Evolutionary conservation across 2,113 vertebrate genomes (phyloP), one percentile per base, ranked within the genome.

Genomic region (Leptocoma aspasia): DNA sequence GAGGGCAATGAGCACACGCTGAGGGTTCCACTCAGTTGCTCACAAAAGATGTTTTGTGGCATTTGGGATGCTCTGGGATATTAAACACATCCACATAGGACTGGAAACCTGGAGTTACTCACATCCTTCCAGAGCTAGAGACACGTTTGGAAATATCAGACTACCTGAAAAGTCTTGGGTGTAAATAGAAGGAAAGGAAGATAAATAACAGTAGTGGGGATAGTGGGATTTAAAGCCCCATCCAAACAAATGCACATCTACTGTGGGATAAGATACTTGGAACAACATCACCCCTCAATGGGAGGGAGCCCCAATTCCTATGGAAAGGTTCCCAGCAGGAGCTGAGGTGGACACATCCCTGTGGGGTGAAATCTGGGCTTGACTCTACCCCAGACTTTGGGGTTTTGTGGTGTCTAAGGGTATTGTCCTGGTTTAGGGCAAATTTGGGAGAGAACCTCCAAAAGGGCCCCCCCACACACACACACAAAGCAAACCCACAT

Each of bases 1-100:
- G 16, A 35, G 22, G 39, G 12, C 27, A 27, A 45, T 1, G 30
- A 85, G 35, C 16, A 20, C 7, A 3, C 0, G 0, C 5, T 22
- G 15, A 86, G 15, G 54, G 7, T 18, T 82, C 33, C 11, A 10
- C 28, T 71, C 7, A 5, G 6, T 17, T 59, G 21, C 18, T 82
- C 66, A 35, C 8, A 47, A 12, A 24, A 35, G 2, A 6, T 7
- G 7, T 63, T 83, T 39, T 11, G 7, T 21, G 22, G 4, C 9
- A 23, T 52, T 83, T 89, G 27, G 33, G 42, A 13, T 49, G n/a
- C 15, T 52, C 53, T 42, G 50, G 6, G 4, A 4, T 33, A 19
- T 37, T 21, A n/a, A 15, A 82, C 7, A n/a, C 11, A 20, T 31
- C 8, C 15, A 33, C 20, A 5, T 0, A 11, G 33, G 28, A 10